Evolutionary conservation across 2,888 invertebrate species (phyloP).

Genomic region (Neoitamus cyanurus): DNA sequence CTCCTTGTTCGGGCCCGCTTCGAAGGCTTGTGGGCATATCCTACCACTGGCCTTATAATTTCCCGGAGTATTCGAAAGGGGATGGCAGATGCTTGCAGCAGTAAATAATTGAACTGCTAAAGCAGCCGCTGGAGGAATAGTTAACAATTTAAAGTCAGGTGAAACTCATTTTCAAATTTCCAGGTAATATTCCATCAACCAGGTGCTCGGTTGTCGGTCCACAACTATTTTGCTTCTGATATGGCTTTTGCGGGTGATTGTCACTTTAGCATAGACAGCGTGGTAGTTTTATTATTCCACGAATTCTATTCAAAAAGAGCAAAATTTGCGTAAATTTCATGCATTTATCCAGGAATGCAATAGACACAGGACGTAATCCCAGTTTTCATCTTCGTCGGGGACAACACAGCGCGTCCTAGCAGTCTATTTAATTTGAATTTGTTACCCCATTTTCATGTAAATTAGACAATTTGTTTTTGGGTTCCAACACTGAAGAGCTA

Average conservation of each 20-base stretch:
- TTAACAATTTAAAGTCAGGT: neutral
- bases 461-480: slow-evolving; percentile 36
- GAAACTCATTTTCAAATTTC: neutral
- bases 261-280: neutral
- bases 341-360: neutral
- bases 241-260: neutral
- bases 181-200: neutral
- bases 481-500: neutral
- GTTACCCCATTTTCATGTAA: slow-evolving; percentile 38
- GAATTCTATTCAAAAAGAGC: neutral
- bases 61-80: neutral
- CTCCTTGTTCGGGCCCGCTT: neutral
- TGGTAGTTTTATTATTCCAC: neutral
- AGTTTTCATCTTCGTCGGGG: neutral
- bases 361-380: neutral
- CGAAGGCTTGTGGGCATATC: neutral
- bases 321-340: neutral
- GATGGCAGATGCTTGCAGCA: neutral
- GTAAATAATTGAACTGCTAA: neutral
- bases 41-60: neutral
- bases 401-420: neutral
- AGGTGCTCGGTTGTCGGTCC: neutral
- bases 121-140: neutral
- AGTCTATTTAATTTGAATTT: slow-evolving; percentile 35
- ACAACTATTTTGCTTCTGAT: neutral